These are phyloP conservation scores for Brachirus orientalis DNA, from an alignment of 2,113 vertebrate species.

Conservation along the genomic window DNA sequence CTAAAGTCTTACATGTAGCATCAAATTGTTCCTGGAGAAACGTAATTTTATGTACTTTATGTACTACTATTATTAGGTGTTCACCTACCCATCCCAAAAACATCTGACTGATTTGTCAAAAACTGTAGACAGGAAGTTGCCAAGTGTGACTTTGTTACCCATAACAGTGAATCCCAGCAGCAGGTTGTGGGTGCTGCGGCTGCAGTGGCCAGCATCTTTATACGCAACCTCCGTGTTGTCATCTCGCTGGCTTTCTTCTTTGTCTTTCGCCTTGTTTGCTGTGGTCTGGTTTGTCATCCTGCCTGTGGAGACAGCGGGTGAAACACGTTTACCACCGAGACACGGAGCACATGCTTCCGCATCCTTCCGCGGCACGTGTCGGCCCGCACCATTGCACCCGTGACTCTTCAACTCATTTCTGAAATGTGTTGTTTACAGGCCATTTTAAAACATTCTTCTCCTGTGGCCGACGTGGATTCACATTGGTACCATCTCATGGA, in stretches of 20 bases:
- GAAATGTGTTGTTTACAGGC: constrained; percentile 16
- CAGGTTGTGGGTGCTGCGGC: constrained; percentile 79
- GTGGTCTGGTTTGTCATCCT: constrained; percentile 81
- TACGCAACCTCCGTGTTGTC: constrained; percentile 62
- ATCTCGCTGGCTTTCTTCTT: constrained; percentile 66
- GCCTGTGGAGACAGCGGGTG: constrained; percentile 48
- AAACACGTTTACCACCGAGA: background rate
- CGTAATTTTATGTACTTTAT: no score
- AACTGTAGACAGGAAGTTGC: no score
- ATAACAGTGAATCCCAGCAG: constrained; percentile 83
- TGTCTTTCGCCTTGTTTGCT: constrained; percentile 63
- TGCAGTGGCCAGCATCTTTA: constrained; percentile 77
- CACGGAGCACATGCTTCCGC: background rate
- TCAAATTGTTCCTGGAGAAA: no score
- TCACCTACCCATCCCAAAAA: no score
- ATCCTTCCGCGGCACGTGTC: background rate
- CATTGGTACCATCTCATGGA: no score
- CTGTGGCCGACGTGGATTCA: background rate
- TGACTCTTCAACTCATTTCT: background rate
- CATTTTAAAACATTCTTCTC: constrained; percentile 14
- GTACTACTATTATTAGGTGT: no score
- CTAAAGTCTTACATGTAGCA: no score
- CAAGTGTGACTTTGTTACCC: constrained; percentile 58
- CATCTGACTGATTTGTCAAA: no score
- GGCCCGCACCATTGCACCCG: no score